Conservation (phyloP, 2,113 vertebrate species). For the Sturnira hondurensis region DNA sequence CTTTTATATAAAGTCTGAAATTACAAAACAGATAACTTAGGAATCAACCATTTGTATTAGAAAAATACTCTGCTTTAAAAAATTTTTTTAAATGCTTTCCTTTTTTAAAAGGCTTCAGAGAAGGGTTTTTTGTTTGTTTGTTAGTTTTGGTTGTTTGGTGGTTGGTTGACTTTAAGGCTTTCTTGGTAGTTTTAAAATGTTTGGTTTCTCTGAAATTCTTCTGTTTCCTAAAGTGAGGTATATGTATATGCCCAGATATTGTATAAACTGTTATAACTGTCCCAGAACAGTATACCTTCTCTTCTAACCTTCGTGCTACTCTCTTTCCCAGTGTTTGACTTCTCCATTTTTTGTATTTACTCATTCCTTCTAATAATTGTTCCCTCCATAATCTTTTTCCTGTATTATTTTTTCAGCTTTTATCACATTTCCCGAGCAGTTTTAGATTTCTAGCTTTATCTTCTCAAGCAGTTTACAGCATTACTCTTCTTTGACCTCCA, state of each 20-base stretch:
- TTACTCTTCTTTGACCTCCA: not conserved
- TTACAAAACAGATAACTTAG: slow-evolving; percentile 38
- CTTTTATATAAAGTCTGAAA: slow-evolving; percentile 16
- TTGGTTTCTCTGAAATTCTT: slow-evolving; percentile 16
- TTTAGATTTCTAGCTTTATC: slow-evolving; percentile 44
- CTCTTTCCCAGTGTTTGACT: not conserved
- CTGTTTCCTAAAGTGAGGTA: not conserved
- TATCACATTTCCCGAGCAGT: slow-evolving; percentile 15
- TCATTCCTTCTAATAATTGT: slow-evolving; percentile 45
- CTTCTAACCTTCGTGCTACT: not conserved
- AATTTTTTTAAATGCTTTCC: not conserved
- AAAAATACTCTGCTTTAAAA: not conserved
- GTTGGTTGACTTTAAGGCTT: slow-evolving; percentile 44
- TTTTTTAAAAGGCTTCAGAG: slow-evolving; percentile 35
- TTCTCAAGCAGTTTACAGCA: not conserved
- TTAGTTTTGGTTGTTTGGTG: not conserved
- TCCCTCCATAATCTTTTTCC: slow-evolving; percentile 23
- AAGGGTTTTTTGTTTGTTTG: not conserved
- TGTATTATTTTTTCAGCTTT: not conserved
- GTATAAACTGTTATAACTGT: not conserved
- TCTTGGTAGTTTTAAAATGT: slow-evolving; percentile 39
- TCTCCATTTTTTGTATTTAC: slow-evolving; percentile 1
- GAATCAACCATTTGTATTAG: not conserved
- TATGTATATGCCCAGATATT: not conserved
- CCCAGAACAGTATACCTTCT: not conserved